Base-by-base conservation (phyloP, 2,888 invertebrate genomes). In the Luffia ferchaultella region DNA sequence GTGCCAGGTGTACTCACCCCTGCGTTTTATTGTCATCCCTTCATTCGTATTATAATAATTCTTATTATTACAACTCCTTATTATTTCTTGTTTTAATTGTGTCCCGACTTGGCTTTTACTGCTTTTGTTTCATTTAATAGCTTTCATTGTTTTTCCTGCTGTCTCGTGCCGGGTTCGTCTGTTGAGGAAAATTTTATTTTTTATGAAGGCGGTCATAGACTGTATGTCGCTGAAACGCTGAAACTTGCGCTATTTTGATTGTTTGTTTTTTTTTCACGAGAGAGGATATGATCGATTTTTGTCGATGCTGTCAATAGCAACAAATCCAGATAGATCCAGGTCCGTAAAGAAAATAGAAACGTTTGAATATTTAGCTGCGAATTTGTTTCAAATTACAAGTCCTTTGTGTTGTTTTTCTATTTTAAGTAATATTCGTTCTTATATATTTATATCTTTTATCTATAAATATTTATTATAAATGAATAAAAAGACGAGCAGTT, bases 31-130 rank as follows among this genome's bases (percentile, higher is more conserved):
- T 49, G 49, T 49, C 49, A 49, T 49, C 49, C 43, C 49, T 49
- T 43, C 42, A 42, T 20, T 18, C 42, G 42, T 43, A 43, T 49
- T 71, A 74, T 75, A 77, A 64, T 65, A 76, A 78, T 78, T 78
- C 79, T 82, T 82, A 82, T 80, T 80, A 76, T 75, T 74, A 75
- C 74, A 71, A 47, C 73, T 79, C 80, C 78, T 80, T 82, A 80
- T 80, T 82, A 80, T 78, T 80, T 80, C 77, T 79, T 80, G 78
- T 78, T 79, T 80, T 82, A 83, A 83, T 83, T 83, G 82, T 78
- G 70, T 76, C 70, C 67, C 68, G 74, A 78, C 82, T 82, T 80
- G 78, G 74, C 76, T 76, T 82, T 80, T 77, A 72, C 76, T 73
- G 71, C 79, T 76, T 79, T 83, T 82, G 82, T 83, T 77, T 70